These are phyloP conservation scores for Celastrina argiolus DNA, from an alignment of 2,888 invertebrate species.

Conservation along the genomic window DNA sequence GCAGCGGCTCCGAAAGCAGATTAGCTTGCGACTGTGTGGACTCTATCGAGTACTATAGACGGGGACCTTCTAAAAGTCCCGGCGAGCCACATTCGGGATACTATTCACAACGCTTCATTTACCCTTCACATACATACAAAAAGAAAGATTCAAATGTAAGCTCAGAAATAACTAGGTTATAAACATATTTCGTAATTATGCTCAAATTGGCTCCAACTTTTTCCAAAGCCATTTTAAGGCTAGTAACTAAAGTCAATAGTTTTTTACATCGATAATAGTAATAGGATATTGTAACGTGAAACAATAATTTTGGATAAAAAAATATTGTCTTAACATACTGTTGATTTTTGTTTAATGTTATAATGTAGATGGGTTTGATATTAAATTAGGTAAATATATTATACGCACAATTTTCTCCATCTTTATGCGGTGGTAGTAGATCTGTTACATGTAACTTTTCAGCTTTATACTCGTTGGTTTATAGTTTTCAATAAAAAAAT, in stretches of 20 bases:
- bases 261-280: slow-evolving; percentile 16
- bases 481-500: slow-evolving; percentile 48
- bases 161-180: slow-evolving; percentile 84
- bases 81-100: slow-evolving; percentile 57
- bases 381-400: too few relatives aligned
- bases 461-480: slow-evolving; percentile 48
- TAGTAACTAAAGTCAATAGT: background rate
- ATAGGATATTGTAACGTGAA: slow-evolving; percentile 12
- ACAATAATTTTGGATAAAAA: slow-evolving; percentile 20
- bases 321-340: slow-evolving; percentile 2
- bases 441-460: slow-evolving; percentile 35
- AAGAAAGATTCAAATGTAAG: slow-evolving; percentile 78
- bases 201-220: slow-evolving; percentile 31
- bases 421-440: slow-evolving; percentile 10
- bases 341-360: slow-evolving; percentile 7
- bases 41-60: slow-evolving; percentile 59
- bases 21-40: slow-evolving; percentile 85
- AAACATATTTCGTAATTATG: slow-evolving; percentile 45
- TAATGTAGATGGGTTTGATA: background rate
- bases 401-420: slow-evolving; percentile 15
- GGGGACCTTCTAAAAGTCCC: slow-evolving; percentile 53
- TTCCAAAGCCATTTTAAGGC: slow-evolving; percentile 13
- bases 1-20: slow-evolving; percentile 81
- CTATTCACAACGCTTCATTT: slow-evolving; percentile 68
- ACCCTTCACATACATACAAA: slow-evolving; percentile 71